These are phyloP conservation scores for Drosophila subsilvestris DNA, from an alignment of 2,888 invertebrate genomes.

Conservation along the genomic window DNA sequence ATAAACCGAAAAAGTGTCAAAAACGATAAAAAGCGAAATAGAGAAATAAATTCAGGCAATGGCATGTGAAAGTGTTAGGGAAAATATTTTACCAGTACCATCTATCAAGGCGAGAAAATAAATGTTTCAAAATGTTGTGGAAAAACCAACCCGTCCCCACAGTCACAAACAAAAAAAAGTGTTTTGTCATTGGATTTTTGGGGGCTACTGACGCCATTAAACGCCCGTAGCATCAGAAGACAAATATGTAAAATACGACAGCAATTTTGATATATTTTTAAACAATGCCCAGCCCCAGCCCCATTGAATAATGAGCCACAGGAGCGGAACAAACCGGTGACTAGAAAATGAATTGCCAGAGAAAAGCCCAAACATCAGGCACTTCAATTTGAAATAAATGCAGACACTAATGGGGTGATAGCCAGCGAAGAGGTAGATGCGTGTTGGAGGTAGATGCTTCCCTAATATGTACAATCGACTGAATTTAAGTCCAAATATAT, in stretches of 20 bases:
- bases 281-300: slow-evolving; percentile 32
- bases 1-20: slow-evolving; percentile 36
- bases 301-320: slow-evolving; percentile 34
- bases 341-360: slow-evolving; percentile 60
- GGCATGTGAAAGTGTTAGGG: slow-evolving; percentile 50
- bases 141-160: slow-evolving; percentile 6
- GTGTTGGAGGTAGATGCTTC: no score
- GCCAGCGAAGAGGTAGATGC: no score
- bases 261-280: slow-evolving; percentile 4
- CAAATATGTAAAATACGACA: slow-evolving; percentile 5
- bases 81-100: slow-evolving; percentile 58
- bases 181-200: slow-evolving; percentile 61
- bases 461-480: neutral
- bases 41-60: slow-evolving; percentile 63
- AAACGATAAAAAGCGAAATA: slow-evolving; percentile 1
- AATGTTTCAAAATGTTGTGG: slow-evolving; percentile 19
- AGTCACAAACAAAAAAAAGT: slow-evolving; percentile 45
- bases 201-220: slow-evolving; percentile 64
- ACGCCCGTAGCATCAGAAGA: slow-evolving; percentile 16
- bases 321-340: slow-evolving; percentile 35
- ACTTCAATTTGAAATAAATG: slow-evolving; percentile 7
- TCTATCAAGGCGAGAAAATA: slow-evolving; percentile 56
- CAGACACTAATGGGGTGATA: slow-evolving; percentile 19
- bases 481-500: neutral
- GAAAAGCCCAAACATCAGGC: slow-evolving; percentile 41